Evolutionary conservation across 2,888 invertebrate genomes (phyloP), one percentile per base, ranked within the genome.

Genomic region (Patella depressa): DNA sequence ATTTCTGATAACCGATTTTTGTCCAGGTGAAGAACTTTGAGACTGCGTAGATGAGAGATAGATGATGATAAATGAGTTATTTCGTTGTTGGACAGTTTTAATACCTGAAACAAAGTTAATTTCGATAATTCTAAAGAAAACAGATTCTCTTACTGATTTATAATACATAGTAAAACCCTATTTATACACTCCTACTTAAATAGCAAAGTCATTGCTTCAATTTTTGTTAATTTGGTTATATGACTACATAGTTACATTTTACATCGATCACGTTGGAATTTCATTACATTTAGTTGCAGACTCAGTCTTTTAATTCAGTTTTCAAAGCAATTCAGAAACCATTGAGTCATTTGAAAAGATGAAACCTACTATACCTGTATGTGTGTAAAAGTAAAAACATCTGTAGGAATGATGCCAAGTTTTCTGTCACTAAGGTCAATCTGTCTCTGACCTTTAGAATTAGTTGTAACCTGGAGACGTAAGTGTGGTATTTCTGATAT

Each of bases 81-180:
- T 70, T 85, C 79, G 81, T 90, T 91, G 65, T 86, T 80, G 19
- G 88, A 81, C 53, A 90, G 78, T 54, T 85, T 85, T 29, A 91
- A 81, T 1, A 89, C 87, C 78, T 91, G 88, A 1, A 89, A 78
- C 15, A 86, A 81, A 3, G 83, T 78, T 69, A 89, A 87, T 34
- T 87, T 83, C 73, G 87, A 88, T 3, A 87, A 78, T 72, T 89
- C 88, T 45, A 45, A 45, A 45, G 45, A 45, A 45, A 45, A 45
- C 7, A 1, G 7, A 45, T 45, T 45, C 34, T 34, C 3, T 34
- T 34, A 29, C 3, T 29, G 29, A 29, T 29, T 29, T 2, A 2
- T 29, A 29, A 29, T 29, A 1, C 34, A 45, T 45, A 45, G 45
- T 45, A 45, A 45, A 45, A 5, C 7, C 45, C 45, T 9, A 9